phyloP scores from a whole-genome alignment of 2,888 invertebrate species.

The Zaprionus bogoriensis region DNA sequence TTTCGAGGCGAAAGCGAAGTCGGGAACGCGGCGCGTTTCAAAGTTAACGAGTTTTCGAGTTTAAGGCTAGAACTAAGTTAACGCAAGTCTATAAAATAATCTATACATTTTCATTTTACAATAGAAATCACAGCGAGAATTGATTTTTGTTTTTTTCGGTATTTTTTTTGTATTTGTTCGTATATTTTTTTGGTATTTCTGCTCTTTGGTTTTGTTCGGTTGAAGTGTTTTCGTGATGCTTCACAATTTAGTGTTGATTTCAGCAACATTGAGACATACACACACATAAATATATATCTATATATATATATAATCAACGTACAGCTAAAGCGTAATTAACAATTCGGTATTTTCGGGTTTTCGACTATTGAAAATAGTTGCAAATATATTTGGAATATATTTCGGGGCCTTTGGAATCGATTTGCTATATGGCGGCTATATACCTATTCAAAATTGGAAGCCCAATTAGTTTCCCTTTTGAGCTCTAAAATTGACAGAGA shows the following conservation, averaged over 20 bases:
- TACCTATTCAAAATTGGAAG: not conserved
- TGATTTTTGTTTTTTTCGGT: slow-evolving; percentile 38
- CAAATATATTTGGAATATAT: not conserved
- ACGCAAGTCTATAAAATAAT: slow-evolving; percentile 70
- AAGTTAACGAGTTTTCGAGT: slow-evolving; percentile 19
- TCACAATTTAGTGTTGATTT: slow-evolving; percentile 61
- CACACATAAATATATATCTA: slow-evolving; percentile 11
- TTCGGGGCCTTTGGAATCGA: not conserved
- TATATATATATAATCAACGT: not conserved
- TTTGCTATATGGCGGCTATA: not conserved
- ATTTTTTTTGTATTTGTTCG: slow-evolving; percentile 29
- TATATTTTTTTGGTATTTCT: slow-evolving; percentile 31
- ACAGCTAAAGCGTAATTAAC: slow-evolving; percentile 45
- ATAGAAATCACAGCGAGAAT: slow-evolving; percentile 79
- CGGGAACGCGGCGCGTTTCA: too few species aligned
- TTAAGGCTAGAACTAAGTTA: slow-evolving; percentile 62
- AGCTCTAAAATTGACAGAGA: slow-evolving; percentile 15
- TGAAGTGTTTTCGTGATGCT: slow-evolving; percentile 14
- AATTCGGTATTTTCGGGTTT: slow-evolving; percentile 5
- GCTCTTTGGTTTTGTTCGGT: slow-evolving; percentile 36
- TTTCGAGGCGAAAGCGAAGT: too few species aligned
- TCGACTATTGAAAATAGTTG: slow-evolving; percentile 1
- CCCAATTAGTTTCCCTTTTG: not conserved
- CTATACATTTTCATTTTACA: slow-evolving; percentile 53
- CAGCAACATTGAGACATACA: slow-evolving; percentile 72